Conservation (phyloP, 2,797 vertebrate species). For the Varecia variegata region DNA sequence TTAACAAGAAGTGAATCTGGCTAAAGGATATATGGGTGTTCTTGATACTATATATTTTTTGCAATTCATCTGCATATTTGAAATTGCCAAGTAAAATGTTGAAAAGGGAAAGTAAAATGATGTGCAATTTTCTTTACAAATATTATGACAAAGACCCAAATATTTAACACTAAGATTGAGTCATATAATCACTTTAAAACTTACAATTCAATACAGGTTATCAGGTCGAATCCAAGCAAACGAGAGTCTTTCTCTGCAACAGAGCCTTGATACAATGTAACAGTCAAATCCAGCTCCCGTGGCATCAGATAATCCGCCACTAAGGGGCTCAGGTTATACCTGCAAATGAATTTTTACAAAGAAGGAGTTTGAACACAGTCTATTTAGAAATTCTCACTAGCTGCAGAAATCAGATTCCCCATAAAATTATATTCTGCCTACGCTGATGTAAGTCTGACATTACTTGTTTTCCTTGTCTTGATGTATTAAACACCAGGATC, state of each 20-base stretch:
- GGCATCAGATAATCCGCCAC: constrained; percentile 90
- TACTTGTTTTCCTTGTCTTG: not conserved
- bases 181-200: constrained; percentile 75
- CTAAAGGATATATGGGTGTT: not conserved
- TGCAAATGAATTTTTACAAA: constrained; percentile 73
- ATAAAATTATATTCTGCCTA: not conserved
- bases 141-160: not conserved
- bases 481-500: not conserved
- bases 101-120: not conserved
- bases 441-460: not conserved
- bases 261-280: constrained; percentile 94
- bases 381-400: not conserved
- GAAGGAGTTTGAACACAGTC: not conserved
- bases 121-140: not conserved
- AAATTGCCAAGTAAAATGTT: not conserved
- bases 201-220: constrained; percentile 95
- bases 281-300: constrained; percentile 83
- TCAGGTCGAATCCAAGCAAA: constrained; percentile 93
- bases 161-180: not conserved
- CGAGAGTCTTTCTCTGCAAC: constrained; percentile 91
- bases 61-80: not conserved
- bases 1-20: not conserved
- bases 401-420: not conserved
- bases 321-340: constrained; percentile 88
- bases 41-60: not conserved